Percentiles rank a stretch among this genome's conserved stretches.
phyloP scores from a whole-genome alignment of 2,888 invertebrate genomes.

The Sarcophaga caerulescens region DNA sequence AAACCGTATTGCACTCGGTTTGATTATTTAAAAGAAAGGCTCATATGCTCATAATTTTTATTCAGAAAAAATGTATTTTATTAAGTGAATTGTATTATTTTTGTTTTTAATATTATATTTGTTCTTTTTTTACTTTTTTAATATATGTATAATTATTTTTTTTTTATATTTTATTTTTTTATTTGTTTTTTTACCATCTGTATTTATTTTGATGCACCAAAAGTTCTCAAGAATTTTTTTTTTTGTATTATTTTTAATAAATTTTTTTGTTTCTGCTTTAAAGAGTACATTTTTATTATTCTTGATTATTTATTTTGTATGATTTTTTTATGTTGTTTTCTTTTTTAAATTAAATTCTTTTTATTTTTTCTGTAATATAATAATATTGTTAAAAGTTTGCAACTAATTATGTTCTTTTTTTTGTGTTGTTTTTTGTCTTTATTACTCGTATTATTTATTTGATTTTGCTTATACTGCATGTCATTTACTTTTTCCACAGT shows the following conservation, averaged over 20 bases:
- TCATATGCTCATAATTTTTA: conserved; percentile 64
- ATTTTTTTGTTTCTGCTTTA: conserved; percentile 54
- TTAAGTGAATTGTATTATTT: conserved; percentile 73
- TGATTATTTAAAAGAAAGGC: too few species aligned
- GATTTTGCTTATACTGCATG: conserved; percentile 3
- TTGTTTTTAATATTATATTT: conserved; percentile 66
- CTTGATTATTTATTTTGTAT: neutral
- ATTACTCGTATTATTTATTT: conserved; percentile 52
- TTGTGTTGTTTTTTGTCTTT: conserved; percentile 42
- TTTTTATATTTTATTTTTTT: conserved; percentile 59
- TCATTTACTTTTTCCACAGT: conserved; percentile 28
- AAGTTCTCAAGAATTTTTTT: conserved; percentile 70
- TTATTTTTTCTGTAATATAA: conserved; percentile 69
- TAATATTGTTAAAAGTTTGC: conserved; percentile 59
- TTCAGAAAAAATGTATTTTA: conserved; percentile 79
- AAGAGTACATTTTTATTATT: conserved; percentile 22
- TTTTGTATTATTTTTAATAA: conserved; percentile 62
- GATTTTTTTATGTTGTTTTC: conserved; percentile 32
- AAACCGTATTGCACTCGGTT: too few species aligned
- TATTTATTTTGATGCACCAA: conserved; percentile 71
- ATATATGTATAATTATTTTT: conserved; percentile 22
- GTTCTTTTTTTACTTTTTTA: conserved; percentile 64
- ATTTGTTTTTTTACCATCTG: conserved; percentile 69
- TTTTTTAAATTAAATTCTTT: neutral
- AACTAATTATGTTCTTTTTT: conserved; percentile 46